These are phyloP conservation scores for Aulostomus chinensis DNA, from an alignment of 2,797 vertebrate genomes.

Conservation along the genomic window DNA sequence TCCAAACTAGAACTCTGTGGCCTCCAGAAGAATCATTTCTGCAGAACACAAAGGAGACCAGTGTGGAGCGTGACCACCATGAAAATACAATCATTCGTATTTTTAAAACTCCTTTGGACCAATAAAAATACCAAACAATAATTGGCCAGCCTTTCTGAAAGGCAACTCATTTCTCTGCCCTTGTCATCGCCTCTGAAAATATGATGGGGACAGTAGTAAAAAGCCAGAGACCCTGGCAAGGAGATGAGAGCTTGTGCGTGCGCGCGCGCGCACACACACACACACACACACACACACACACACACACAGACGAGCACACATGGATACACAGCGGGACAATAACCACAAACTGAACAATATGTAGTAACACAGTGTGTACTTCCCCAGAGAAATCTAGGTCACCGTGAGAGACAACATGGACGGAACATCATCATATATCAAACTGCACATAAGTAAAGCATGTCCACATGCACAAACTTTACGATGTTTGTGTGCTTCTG, in stretches of 20 bases:
- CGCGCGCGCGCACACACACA: neutral
- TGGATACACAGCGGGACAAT: slow-evolving; percentile 31
- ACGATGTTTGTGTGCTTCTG: slow-evolving; percentile 2
- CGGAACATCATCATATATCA: no score
- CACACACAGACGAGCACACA: slow-evolving; percentile 3
- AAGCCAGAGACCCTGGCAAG: slow-evolving; percentile 46
- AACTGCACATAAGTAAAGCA: slow-evolving; percentile 36
- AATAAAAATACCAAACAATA: slow-evolving; percentile 75
- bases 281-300: slow-evolving; percentile 1
- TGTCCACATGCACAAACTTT: slow-evolving; percentile 7
- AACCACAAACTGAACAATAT: slow-evolving; percentile 55
- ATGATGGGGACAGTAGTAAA: slow-evolving; percentile 61
- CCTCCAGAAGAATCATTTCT: slow-evolving; percentile 59
- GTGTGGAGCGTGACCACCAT: slow-evolving; percentile 59
- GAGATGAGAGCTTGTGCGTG: no score
- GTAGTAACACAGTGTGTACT: slow-evolving; percentile 42
- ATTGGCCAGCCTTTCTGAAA: slow-evolving; percentile 46
- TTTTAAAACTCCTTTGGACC: slow-evolving; percentile 68
- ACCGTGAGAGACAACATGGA: slow-evolving; percentile 39
- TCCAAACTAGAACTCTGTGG: slow-evolving; percentile 64
- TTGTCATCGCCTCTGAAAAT: slow-evolving; percentile 75
- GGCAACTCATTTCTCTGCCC: slow-evolving; percentile 46
- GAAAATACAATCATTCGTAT: slow-evolving; percentile 69
- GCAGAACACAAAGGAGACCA: slow-evolving; percentile 63
- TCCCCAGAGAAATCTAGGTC: slow-evolving; percentile 68